phyloP scores from a whole-genome alignment of 2,113 vertebrate species.

The Hippocampus zosterae region DNA sequence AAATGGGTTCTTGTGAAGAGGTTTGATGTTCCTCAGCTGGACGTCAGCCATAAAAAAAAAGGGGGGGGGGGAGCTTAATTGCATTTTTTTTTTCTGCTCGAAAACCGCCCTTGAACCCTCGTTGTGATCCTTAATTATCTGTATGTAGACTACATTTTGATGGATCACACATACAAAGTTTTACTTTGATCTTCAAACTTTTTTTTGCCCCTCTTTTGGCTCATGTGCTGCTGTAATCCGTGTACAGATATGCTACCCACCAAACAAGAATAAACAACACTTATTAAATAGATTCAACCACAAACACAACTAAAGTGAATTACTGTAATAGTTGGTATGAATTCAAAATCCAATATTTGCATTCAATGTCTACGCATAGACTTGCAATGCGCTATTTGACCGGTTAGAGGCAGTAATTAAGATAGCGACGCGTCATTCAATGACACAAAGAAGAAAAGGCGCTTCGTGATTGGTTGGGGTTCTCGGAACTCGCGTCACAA shows the following conservation, averaged over 20 bases:
- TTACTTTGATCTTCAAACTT: background rate
- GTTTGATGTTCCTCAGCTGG: background rate
- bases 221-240: background rate
- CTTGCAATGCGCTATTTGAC: background rate
- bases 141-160: background rate
- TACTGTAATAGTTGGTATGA: background rate
- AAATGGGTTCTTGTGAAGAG: slow-evolving; percentile 1
- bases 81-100: background rate
- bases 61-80: background rate
- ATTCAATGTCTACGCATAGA: background rate
- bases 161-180: background rate
- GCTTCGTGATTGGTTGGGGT: slow-evolving; percentile 28
- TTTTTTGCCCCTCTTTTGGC: background rate
- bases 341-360: background rate
- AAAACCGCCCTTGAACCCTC: background rate
- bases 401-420: background rate
- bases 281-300: background rate
- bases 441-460: slow-evolving; percentile 24
- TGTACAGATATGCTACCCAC: background rate
- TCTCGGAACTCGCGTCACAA: slow-evolving; percentile 34
- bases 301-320: background rate
- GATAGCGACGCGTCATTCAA: background rate
- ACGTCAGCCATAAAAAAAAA: background rate
- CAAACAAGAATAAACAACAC: background rate
- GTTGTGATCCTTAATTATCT: background rate